Evolutionary conservation across 2,113 vertebrate species (phyloP).

Genomic region (Calonectris borealis): DNA sequence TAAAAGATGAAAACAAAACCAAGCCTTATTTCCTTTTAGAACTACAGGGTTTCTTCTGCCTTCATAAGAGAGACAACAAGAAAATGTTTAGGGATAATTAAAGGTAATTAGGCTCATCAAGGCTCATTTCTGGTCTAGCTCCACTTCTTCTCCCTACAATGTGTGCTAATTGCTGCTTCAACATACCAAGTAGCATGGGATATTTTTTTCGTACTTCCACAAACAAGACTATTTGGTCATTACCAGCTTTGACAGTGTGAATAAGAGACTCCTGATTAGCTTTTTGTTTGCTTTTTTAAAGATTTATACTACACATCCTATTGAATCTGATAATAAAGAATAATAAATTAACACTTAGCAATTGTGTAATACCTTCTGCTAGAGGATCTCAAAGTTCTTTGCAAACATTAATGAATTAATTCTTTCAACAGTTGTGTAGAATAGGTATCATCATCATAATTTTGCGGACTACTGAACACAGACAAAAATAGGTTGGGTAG

Average conservation of each 20-base stretch:
- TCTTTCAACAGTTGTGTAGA: neutral
- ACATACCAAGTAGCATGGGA: slow-evolving; percentile 52
- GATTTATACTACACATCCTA: slow-evolving; percentile 23
- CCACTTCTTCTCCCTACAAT: slow-evolving; percentile 59
- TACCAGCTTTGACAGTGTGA: slow-evolving; percentile 62
- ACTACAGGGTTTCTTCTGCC: slow-evolving; percentile 71
- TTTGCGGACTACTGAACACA: slow-evolving; percentile 7
- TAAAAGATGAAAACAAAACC: slow-evolving; percentile 74
- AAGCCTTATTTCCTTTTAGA: slow-evolving; percentile 74
- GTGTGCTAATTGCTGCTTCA: slow-evolving; percentile 71
- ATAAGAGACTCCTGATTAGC: slow-evolving; percentile 54
- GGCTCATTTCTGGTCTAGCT: slow-evolving; percentile 58
- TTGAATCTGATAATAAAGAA: slow-evolving; percentile 26
- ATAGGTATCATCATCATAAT: slow-evolving; percentile 29
- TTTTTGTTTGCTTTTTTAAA: slow-evolving; percentile 40
- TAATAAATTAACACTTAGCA: slow-evolving; percentile 38
- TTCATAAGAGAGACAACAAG: slow-evolving; percentile 71
- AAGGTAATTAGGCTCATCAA: slow-evolving; percentile 78
- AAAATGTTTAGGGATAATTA: slow-evolving; percentile 78
- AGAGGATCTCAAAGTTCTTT: slow-evolving; percentile 15
- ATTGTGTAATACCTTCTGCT: slow-evolving; percentile 18
- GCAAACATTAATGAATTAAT: slow-evolving; percentile 52
- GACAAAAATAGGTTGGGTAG: neutral
- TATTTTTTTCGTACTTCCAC: slow-evolving; percentile 47
- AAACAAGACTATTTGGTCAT: slow-evolving; percentile 63